Evolutionary conservation across 2,113 vertebrate species (phyloP).

Genomic region (Smithornis capensis): DNA sequence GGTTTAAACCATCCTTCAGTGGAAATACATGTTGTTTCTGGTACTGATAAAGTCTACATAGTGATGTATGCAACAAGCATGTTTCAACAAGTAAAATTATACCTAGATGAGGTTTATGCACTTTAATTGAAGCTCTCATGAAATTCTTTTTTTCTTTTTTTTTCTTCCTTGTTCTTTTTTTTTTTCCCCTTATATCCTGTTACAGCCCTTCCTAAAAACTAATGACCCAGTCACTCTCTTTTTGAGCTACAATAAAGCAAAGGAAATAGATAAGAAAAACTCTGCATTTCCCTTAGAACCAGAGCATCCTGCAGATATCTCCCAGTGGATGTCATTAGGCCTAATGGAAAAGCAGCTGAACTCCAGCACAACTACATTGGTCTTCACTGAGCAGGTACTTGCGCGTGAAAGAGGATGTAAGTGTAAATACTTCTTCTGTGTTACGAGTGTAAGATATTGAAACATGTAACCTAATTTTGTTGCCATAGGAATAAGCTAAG

Average conservation of each 20-base stretch:
- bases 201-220: not conserved
- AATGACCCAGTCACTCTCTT: conserved; percentile 8
- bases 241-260: conserved; percentile 3
- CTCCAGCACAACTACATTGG: not conserved
- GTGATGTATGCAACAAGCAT: not conserved
- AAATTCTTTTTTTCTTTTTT: not conserved
- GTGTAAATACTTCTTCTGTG: not conserved
- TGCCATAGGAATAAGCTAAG: not conserved
- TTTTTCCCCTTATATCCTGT: not conserved
- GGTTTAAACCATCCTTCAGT: not conserved
- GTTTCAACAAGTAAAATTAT: not conserved
- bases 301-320: not conserved
- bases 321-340: conserved; percentile 30
- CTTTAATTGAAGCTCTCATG: not conserved
- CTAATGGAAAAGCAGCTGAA: conserved; percentile 17
- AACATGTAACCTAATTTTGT: not conserved
- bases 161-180: not conserved
- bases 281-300: not conserved
- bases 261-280: conserved; percentile 31
- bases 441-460: not conserved
- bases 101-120: not conserved
- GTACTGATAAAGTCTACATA: not conserved
- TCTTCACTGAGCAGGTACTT: conserved; percentile 4
- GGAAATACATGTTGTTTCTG: not conserved
- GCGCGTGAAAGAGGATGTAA: not conserved